Conservation (phyloP, 2,888 invertebrate genomes). For the Folsomia candida region DNA sequence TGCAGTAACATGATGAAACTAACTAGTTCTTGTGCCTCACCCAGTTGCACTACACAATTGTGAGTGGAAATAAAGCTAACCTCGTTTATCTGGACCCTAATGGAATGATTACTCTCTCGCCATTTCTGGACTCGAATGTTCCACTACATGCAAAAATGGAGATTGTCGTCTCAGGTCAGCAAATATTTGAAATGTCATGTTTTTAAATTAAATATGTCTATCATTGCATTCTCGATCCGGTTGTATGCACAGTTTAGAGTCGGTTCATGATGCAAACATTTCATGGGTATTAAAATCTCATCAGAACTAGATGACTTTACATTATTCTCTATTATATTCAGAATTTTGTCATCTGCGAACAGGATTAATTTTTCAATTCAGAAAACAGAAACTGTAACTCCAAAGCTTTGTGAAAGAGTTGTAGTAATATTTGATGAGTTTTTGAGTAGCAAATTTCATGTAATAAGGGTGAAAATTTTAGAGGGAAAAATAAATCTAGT, state of each 20-base stretch:
- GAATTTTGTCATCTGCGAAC: too few species aligned
- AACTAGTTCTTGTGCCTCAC: conserved; percentile 18
- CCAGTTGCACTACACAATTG: conserved; percentile 73
- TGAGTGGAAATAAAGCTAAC: conserved; percentile 90
- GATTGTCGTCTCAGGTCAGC: conserved; percentile 76
- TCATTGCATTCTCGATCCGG: background rate
- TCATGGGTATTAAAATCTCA: background rate
- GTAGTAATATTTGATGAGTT: background rate
- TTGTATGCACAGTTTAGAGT: background rate
- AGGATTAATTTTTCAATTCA: too few species aligned
- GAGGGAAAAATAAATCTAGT: background rate
- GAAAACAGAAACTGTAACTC: too few species aligned
- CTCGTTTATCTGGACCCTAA: conserved; percentile 77
- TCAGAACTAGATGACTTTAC: background rate
- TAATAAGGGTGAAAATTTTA: background rate
- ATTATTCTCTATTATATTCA: too few species aligned
- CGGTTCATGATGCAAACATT: background rate
- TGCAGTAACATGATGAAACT: too few species aligned
- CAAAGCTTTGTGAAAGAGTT: too few species aligned
- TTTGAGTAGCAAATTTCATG: too few species aligned
- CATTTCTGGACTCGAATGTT: conserved; percentile 91
- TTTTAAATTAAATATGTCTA: background rate
- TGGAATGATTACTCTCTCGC: conserved; percentile 85
- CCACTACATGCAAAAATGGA: conserved; percentile 91
- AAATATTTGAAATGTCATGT: background rate